Conservation (phyloP, 2,797 vertebrate genomes). For the Apodemus agrarius region DNA sequence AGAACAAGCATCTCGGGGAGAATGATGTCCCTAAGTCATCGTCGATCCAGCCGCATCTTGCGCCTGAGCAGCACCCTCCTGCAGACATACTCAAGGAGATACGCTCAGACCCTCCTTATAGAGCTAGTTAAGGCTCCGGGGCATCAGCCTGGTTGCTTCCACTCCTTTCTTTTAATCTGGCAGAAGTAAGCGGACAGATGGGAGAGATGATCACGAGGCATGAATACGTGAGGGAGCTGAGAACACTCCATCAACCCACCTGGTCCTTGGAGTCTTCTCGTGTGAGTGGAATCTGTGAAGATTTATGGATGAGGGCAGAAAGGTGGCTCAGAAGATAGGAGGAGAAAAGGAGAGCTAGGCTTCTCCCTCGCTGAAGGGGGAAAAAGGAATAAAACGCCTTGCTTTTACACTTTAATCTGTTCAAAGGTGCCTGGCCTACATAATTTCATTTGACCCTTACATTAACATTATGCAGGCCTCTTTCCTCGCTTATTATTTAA, state of each 20-base stretch:
- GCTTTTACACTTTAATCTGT: slow-evolving; percentile 40
- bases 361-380: background rate
- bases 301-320: slow-evolving; percentile 72
- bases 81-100: background rate
- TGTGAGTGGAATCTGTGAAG: slow-evolving; percentile 31
- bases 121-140: slow-evolving; percentile 58
- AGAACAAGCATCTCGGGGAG: background rate
- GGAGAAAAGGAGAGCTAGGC: background rate
- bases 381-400: slow-evolving; percentile 21
- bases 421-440: slow-evolving; percentile 50
- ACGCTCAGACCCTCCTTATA: background rate
- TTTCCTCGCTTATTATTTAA: slow-evolving; percentile 59
- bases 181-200: slow-evolving; percentile 54
- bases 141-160: slow-evolving; percentile 33
- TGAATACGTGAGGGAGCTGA: slow-evolving; percentile 63
- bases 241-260: slow-evolving; percentile 54
- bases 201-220: slow-evolving; percentile 65
- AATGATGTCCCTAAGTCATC: background rate
- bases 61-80: background rate
- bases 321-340: background rate
- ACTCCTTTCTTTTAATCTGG: slow-evolving; percentile 35
- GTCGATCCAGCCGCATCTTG: background rate
- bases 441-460: slow-evolving; percentile 67
- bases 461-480: slow-evolving; percentile 50
- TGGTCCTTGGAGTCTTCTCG: slow-evolving; percentile 25